Conservation (phyloP, 2,888 invertebrate species). For the Halictus ligatus region DNA sequence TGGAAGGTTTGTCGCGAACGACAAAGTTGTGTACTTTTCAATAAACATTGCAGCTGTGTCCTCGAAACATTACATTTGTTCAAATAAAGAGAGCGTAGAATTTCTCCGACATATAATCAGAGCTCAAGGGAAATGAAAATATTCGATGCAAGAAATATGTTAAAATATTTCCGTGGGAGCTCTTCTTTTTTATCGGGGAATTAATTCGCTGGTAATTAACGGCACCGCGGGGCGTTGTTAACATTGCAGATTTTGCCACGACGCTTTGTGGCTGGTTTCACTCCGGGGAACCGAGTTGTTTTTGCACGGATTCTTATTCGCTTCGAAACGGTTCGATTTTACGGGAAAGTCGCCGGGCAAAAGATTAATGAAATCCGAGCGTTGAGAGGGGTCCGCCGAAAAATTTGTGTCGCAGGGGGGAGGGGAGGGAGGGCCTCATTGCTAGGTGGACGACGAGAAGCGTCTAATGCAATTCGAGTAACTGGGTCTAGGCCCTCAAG, state of each 20-base stretch:
- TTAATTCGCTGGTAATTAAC: neutral
- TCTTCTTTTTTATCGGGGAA: neutral
- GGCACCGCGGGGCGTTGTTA: neutral
- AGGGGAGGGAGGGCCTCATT: constrained; percentile 21
- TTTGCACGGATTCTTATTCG: constrained; percentile 12
- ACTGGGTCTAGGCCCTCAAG: constrained; percentile 81
- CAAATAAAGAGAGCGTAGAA: neutral
- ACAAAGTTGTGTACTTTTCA: neutral
- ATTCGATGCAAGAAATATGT: too few species aligned
- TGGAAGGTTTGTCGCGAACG: too few species aligned
- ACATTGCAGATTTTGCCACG: neutral
- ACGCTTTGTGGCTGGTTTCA: constrained; percentile 2
- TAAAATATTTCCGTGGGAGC: neutral
- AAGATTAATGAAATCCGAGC: neutral
- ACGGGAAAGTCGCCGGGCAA: constrained; percentile 2
- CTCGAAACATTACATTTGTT: neutral
- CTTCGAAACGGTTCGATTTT: constrained; percentile 22
- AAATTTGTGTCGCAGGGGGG: neutral
- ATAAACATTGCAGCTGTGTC: neutral
- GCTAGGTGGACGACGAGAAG: constrained; percentile 53
- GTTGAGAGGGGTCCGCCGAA: neutral
- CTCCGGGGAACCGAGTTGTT: neutral
- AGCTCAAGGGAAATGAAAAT: too few species aligned
- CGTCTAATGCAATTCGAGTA: constrained; percentile 72
- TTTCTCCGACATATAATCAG: neutral